Base-by-base conservation (phyloP, 2,113 vertebrate species). In the Prionailurus bengalensis region DNA sequence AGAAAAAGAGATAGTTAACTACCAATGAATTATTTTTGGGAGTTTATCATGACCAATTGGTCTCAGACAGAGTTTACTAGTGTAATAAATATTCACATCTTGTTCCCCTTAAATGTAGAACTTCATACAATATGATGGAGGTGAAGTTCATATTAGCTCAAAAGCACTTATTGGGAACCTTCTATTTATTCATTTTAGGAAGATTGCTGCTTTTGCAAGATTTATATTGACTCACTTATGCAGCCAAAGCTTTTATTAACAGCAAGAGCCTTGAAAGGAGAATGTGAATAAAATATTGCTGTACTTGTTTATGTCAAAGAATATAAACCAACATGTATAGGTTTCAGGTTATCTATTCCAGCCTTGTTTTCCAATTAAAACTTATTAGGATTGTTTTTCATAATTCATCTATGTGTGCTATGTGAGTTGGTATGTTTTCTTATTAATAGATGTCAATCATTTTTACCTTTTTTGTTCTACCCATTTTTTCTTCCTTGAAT, bases 281-380 rank as follows among this genome's bases (percentile, higher is more conserved):
- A 96, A 71, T 92, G 29, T 91, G 21, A 97, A 63, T 87, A 71
- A 68, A 95, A 81, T 85, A 74, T 78, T 68, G 39, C n/a, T 93
- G 2, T 85, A 66, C 45, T 51, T 79, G 12, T 85, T 89, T 87
- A 15, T 93, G 27, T 68, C 27, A 81, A 81, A 74, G 65, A 95
- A 61, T 86, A 81, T 68, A 93, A 82, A 48, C 23, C 51, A 87
- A 23, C 5, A 81, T 61, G n/a, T 86, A 10, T 36, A 76, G 65
- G n/a, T 86, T 66, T 92, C 68, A 87, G 27, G 82, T 91, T 90
- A 70, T 25, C 68, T 17, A 36, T 36, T 33, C 29, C 27, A 82
- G 51, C 21, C 42, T 86, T 80, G 29, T 53, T 82, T 88, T 79
- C 17, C 48, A 80, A 5, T 78, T 86, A 76, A 90, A 90, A 87